A percentile compares a stretch with the other conserved stretches of the same genome.
These are phyloP conservation scores for Trematomus bernacchii DNA, from an alignment of 2,797 vertebrate genomes.

Conservation along the genomic window DNA sequence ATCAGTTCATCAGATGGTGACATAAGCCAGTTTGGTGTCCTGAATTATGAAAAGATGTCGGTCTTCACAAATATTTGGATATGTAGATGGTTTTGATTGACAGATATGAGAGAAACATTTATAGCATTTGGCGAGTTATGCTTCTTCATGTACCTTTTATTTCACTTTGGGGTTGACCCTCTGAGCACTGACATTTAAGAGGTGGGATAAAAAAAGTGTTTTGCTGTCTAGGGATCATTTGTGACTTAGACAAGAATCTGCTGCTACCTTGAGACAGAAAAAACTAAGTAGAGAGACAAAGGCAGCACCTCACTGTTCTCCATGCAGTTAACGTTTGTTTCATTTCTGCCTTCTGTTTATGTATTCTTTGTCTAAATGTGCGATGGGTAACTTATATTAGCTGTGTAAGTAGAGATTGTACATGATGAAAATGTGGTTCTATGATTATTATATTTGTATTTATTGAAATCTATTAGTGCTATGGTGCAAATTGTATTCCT, in stretches of 20 bases:
- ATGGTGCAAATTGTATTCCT: constrained; percentile 58
- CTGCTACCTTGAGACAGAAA: constrained; percentile 45
- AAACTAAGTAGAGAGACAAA: constrained; percentile 13
- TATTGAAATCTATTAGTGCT: constrained; percentile 74
- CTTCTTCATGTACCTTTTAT: constrained; percentile 50
- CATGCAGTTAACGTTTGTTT: constrained; percentile 56
- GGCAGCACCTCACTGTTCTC: constrained; percentile 50
- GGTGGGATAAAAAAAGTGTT: constrained; percentile 16
- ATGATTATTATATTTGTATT: constrained; percentile 77
- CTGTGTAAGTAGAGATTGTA: constrained; percentile 71
- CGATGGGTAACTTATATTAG: constrained; percentile 68
- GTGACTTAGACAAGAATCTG: constrained; percentile 33
- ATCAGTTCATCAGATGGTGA: background rate
- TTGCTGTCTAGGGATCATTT: constrained; percentile 27
- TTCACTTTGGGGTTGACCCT: constrained; percentile 29
- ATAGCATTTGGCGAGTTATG: background rate
- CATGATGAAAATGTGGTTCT: constrained; percentile 70
- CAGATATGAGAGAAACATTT: constrained; percentile 7
- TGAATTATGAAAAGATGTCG: background rate
- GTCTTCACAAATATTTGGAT: constrained; percentile 30
- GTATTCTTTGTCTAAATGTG: constrained; percentile 50
- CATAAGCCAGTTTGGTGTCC: background rate
- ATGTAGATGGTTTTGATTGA: background rate
- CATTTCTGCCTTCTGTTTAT: constrained; percentile 54
- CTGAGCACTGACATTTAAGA: constrained; percentile 27